Evolutionary conservation across 1,140 invertebrate genomes (phyloP), one percentile per base, ranked within the genome.

Genomic region (Hermetia illucens): DNA sequence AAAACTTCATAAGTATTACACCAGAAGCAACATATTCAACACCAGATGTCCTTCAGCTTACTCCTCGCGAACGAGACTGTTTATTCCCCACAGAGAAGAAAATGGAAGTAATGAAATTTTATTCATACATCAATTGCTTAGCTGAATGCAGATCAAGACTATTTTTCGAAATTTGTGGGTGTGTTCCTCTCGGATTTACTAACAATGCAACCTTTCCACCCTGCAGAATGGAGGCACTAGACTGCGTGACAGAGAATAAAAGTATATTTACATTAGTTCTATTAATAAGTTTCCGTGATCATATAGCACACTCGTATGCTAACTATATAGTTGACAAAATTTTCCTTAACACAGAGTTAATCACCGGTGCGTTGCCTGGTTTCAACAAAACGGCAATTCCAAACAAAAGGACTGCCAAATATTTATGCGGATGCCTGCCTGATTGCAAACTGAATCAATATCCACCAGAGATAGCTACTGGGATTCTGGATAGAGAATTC

Each of bases 91-190:
- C 67, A 12, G 70, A 75, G 61, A 54, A 36, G 1, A 38, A 51
- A 44, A 43, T 56, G 2, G 43, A 45, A 1, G 40, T 43, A 5
- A 61, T 67, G n/a, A 41, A 46, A 2, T 51, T 51, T 12, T 74
- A 74, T 35, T 66, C 67, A 0, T 71, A 66, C 41, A 56, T 66
- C 38, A 75, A 75, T 43, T 75, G 73, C 44, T 51, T 73, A 49
- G 51, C 56, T 0, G 63, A 66, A 31, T 67, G 67, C 42, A 59
- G 65, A 21, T 50, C 62, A 6, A 52, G 54, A 17, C 45, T 61
- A 1, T 57, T 64, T 3, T 51, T 50, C 10, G 43, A 45, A n/a
- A 44, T 51, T 5, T 75, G 73, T 42, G 53, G 62, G n/a, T 75
- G 73, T 45, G 48, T 69, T 1, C 72, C 72, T 2, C 68, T 66